Percentiles rank a stretch among this genome's conserved stretches.
phyloP scores from a whole-genome alignment of 2,113 vertebrate genomes.

The Dasyornis broadbenti region DNA sequence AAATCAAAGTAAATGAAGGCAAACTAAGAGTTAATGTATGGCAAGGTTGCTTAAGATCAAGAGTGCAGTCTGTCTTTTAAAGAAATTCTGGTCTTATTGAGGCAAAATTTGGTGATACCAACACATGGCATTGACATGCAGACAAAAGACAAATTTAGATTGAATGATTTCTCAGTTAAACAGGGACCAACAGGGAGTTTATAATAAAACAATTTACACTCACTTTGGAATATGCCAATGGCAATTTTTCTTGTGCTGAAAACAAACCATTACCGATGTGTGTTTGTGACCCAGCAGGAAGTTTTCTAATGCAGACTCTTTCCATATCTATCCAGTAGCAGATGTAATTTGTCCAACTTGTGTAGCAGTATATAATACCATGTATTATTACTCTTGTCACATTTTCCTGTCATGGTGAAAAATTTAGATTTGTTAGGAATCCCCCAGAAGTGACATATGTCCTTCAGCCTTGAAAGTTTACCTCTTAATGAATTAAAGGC shows the following conservation, averaged over 20 bases:
- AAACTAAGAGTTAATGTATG: slow-evolving; percentile 23
- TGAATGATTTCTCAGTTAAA: slow-evolving; percentile 70
- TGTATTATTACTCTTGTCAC: slow-evolving; percentile 50
- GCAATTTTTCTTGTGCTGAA: slow-evolving; percentile 71
- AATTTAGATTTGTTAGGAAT: neutral
- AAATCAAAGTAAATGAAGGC: slow-evolving; percentile 14
- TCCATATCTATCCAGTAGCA: slow-evolving; percentile 20
- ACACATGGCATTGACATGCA: slow-evolving; percentile 30
- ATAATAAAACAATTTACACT: slow-evolving; percentile 74
- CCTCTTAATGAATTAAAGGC: neutral
- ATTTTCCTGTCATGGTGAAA: slow-evolving; percentile 28
- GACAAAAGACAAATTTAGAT: slow-evolving; percentile 67
- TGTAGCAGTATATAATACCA: slow-evolving; percentile 29
- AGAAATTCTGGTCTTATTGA: slow-evolving; percentile 26
- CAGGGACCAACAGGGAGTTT: slow-evolving; percentile 65
- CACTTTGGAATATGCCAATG: slow-evolving; percentile 69
- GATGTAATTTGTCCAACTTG: slow-evolving; percentile 37
- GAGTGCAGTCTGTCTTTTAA: slow-evolving; percentile 17
- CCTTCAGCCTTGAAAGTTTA: neutral
- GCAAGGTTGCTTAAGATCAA: slow-evolving; percentile 1
- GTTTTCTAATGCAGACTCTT: slow-evolving; percentile 55
- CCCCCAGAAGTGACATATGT: neutral
- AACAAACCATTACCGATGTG: slow-evolving; percentile 66
- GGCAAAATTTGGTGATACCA: slow-evolving; percentile 35
- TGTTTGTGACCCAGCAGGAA: slow-evolving; percentile 60